Base-by-base conservation (phyloP, 2,113 vertebrate genomes). In the Spea bombifrons region DNA sequence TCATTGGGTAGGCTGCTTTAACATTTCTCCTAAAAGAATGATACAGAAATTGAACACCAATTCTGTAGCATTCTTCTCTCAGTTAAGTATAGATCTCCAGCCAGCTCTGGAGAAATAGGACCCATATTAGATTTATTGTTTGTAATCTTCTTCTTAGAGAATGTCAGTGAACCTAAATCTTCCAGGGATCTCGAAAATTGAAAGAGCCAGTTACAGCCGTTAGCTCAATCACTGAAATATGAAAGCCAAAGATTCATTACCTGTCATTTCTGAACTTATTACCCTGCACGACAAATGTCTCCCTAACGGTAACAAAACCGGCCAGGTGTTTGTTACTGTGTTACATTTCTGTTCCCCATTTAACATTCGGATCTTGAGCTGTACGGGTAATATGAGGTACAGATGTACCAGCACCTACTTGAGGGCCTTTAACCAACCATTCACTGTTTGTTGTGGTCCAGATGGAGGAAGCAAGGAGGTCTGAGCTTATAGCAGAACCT, bases 171-270 rank as follows among this genome's bases (percentile, higher is more conserved):
- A 64, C 77, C 77, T 52, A 73, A 67, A 80, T 73, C 71, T 80
- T 70, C 66, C 77, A 73, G 17, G 49, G 16, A 73, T 80, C 76
- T 79, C 16, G 9, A 53, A 61, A 52, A 66, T n/a, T 46, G 71
- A 67, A 53, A 66, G 57, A 59, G 77, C 10, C 8, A 48, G 64
- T 67, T 73, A 67, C 30, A 30, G 30, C 30, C 30, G 30, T 30
- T 30, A 30, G 30, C 70, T 73, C 76, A 73, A 65, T 73, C 69
- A 73, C 76, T 66, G 50, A 65, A 61, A 73, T 80, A 59, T 57
- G 44, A 66, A 52, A 59, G 71, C 77, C 7, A 59, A 73, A 65
- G 70, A 67, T 80, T 80, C 71, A 80, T 80, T 80, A 80, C 71
- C 71, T 67, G 71, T 59, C 77, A 67, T 80, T 80, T 66, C 44